These are phyloP conservation scores for Menura novaehollandiae DNA, from an alignment of 2,113 vertebrate species.

Conservation along the genomic window DNA sequence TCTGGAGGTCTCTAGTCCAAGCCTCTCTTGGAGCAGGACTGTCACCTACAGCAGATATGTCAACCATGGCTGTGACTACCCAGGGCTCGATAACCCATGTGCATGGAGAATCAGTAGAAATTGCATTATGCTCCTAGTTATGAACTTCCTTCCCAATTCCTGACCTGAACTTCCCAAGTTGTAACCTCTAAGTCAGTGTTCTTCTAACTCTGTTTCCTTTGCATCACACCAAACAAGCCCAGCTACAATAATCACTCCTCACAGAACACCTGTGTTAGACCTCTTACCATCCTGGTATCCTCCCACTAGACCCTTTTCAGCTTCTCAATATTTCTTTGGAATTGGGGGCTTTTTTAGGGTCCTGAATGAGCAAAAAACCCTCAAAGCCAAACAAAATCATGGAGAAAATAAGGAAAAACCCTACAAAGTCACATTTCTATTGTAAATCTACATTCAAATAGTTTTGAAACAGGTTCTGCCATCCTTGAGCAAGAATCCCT, in stretches of 20 bases:
- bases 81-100: background rate
- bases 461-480: background rate
- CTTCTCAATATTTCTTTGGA: background rate
- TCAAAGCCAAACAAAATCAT: background rate
- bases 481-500: background rate
- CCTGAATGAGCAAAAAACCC: background rate
- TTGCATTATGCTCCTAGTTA: background rate
- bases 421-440: background rate
- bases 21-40: background rate
- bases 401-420: background rate
- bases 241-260: background rate
- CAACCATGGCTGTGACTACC: background rate
- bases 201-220: background rate
- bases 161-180: background rate
- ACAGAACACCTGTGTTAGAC: background rate
- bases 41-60: background rate
- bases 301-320: background rate
- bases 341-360: background rate
- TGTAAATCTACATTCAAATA: background rate
- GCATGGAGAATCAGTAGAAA: background rate
- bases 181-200: background rate
- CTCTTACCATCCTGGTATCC: background rate
- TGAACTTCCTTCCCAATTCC: background rate
- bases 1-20: background rate
- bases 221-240: background rate